Evolutionary conservation across 2,888 invertebrate species (phyloP).

Genomic region (Mactromeris polynyma): DNA sequence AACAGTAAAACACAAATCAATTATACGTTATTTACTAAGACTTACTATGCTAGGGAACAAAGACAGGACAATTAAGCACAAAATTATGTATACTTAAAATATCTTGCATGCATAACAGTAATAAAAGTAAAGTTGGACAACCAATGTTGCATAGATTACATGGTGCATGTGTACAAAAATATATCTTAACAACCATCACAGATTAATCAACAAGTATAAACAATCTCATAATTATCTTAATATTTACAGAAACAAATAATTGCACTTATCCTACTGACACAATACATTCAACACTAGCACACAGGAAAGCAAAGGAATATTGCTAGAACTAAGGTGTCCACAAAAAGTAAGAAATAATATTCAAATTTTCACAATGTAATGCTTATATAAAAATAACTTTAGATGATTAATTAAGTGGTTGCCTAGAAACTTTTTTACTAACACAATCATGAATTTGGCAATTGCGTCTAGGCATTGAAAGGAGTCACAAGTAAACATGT

Average conservation of each 20-base stretch:
- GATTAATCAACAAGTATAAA: not conserved
- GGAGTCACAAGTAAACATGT: not conserved
- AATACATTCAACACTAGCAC: not conserved
- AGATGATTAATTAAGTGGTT: not conserved
- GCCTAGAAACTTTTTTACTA: not conserved
- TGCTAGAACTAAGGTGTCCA: not conserved
- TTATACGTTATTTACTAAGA: too few relatives aligned
- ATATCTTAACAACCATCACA: conserved; percentile 11
- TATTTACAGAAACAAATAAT: conserved; percentile 17
- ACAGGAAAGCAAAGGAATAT: not conserved
- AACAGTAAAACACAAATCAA: too few relatives aligned
- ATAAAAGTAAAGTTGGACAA: too few relatives aligned
- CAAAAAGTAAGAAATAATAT: not conserved
- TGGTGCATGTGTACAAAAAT: conserved; percentile 1
- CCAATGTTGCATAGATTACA: not conserved
- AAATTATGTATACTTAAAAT: too few relatives aligned
- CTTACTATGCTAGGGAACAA: too few relatives aligned
- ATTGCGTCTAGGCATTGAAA: not conserved
- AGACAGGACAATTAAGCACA: too few relatives aligned
- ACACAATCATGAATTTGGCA: not conserved
- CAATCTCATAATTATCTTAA: conserved; percentile 6
- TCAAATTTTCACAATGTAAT: not conserved
- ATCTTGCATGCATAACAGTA: too few relatives aligned
- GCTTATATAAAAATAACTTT: not conserved
- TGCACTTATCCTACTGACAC: conserved; percentile 1